phyloP scores from a whole-genome alignment of 1,140 invertebrate genomes.

The Periplaneta americana region DNA sequence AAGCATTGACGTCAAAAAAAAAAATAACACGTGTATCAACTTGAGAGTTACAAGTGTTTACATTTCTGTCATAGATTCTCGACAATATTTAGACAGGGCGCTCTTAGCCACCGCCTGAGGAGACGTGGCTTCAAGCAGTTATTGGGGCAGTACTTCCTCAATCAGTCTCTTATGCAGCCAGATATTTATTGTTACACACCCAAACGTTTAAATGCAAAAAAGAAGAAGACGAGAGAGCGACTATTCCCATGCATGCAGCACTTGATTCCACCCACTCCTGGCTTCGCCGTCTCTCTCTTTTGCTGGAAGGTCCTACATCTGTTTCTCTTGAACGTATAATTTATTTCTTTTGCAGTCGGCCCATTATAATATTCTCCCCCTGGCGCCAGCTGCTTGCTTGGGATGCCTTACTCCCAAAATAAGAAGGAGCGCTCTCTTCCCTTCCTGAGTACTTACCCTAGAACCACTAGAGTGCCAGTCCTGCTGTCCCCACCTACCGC shows the following conservation, averaged over 20 bases:
- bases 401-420: background rate
- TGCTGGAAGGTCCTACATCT: background rate
- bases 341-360: background rate
- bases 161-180: background rate
- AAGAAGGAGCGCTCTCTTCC: background rate
- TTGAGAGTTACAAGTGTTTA: background rate
- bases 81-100: background rate
- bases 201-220: background rate
- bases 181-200: background rate
- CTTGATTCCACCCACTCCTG: background rate
- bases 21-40: no score
- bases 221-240: background rate
- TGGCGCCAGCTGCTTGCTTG: background rate
- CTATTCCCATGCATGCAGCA: background rate
- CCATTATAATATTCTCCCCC: background rate
- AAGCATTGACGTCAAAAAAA: no score
- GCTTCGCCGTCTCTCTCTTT: background rate
- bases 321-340: background rate
- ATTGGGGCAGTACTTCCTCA: background rate
- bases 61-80: background rate
- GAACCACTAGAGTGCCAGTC: background rate
- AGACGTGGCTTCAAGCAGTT: background rate
- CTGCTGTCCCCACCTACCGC: background rate
- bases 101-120: background rate
- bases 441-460: background rate